Conservation (phyloP, 2,113 vertebrate genomes). For the Haliaeetus leucogaster region DNA sequence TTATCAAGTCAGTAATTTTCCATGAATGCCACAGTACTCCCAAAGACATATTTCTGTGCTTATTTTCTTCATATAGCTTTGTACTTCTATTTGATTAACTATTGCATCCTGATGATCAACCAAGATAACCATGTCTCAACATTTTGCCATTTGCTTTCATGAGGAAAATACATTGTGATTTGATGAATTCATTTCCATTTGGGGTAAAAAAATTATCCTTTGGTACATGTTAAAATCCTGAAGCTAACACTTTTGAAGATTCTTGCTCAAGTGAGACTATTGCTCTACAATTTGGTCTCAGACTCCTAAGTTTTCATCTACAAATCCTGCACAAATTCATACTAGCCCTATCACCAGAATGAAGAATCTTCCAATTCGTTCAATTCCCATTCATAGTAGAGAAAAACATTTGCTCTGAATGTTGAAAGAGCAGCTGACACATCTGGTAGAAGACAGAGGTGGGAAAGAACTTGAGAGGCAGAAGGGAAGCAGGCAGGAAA, state of each 20-base stretch:
- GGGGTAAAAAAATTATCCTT: neutral
- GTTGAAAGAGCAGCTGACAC: neutral
- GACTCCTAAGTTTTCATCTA: neutral
- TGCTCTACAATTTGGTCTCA: neutral
- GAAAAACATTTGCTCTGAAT: neutral
- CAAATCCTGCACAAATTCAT: neutral
- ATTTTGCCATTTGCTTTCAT: neutral
- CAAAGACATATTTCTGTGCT: neutral
- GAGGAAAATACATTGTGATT: neutral
- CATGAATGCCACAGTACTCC: neutral
- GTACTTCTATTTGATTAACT: neutral
- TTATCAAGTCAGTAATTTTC: neutral
- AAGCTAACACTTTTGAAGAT: neutral
- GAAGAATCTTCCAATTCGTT: neutral
- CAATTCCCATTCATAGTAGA: neutral
- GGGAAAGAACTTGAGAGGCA: neutral
- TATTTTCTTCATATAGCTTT: neutral
- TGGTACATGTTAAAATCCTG: neutral
- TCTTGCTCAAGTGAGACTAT: neutral
- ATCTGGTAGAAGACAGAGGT: neutral
- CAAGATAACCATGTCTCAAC: neutral
- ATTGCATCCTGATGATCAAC: neutral
- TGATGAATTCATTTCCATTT: neutral
- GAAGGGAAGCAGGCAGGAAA: neutral
- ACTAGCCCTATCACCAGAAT: rapidly evolving